Evolutionary conservation across 92 coral and sea anemone genomes (phyloP), one percentile per base, ranked within the genome.

Genomic region (Anthopleura xanthogrammica): DNA sequence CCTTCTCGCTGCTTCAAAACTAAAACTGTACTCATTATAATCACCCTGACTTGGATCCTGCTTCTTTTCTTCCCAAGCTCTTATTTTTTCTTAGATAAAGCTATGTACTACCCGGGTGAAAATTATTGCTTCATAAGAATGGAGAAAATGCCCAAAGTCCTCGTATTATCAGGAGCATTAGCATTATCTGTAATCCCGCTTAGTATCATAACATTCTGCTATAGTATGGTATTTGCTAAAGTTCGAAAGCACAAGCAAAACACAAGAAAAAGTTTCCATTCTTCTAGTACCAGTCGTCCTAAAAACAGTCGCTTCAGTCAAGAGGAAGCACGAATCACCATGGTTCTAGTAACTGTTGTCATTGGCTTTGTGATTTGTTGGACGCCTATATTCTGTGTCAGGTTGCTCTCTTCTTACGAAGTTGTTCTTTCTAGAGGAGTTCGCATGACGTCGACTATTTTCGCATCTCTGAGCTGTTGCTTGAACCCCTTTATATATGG

Each of bases 401-500:
- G 80, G 54, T 79, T 83, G 16, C 83, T 70, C 10, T 62, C 70
- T 74, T 73, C 46, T 19, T 89, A 89, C 66, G 81, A 89, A 71
- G 77, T 89, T 20, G 60, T n/a, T 42, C 62, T 86, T 39, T 77
- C 89, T 14, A 82, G 85, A 82, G 7, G 29, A 13, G 85, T 76
- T 14, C 87, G 73, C 50, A n/a, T 9, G 17, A 12, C 83, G 60
- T 82, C 88, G 41, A 75, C 85, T 19, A n/a, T 57, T 29, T 60
- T 80, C 16, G 90, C 79, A 22, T 82, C 80, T 1, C 43, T 86
- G 17, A 80, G 87, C 71, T 76, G 81, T 17, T 86, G 90, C 24
- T 60, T 89, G 6, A 89, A 89, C 24, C 92, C 92, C 3, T 23
- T 86, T 16, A 89, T 89, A 64, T 89, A 89, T 50, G 87, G 83